Base-by-base conservation (phyloP, 2,113 vertebrate genomes). In the Cololabis saira region DNA sequence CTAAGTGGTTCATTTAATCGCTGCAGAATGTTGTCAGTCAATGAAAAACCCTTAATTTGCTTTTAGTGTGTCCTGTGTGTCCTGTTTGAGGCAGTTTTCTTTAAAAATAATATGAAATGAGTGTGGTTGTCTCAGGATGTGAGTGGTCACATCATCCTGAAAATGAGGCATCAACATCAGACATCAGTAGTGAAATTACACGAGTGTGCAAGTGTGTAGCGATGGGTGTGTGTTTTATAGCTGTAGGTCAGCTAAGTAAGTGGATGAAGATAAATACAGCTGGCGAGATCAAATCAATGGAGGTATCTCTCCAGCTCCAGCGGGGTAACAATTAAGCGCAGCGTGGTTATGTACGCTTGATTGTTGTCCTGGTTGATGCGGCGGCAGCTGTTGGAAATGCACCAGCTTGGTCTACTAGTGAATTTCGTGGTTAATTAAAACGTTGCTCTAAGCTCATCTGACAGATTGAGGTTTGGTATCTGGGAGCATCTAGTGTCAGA, bases 391-490 rank as follows among this genome's bases (percentile, higher is more conserved):
- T 33, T 45, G 44, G 48, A 52, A 44, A 47, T 5, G 45, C 27
- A 16, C 12, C 3, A 7, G 16, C 21, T 21, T 5, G 4, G 49
- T 30, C 51, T 3, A 2, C 16, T 7, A 3, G 43, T n/a, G 1
- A 33, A 78, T 66, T 68, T 44, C 50, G 56, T 40, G 69, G 67
- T 52, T 83, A 49, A 74, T 82, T 87, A 84, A 82, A 85, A 89
- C 86, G 79, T 78, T 76, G 13, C 4, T 11, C 81, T 67, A 47
- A 85, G 75, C 66, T 74, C 5, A 2, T 27, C 37, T 50, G 51
- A 69, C 44, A 3, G 47, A 58, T 55, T 19, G 70, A 47, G 68
- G 64, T 65, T 76, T 33, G 52, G 49, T 52, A 58, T 70, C 67
- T 10, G 14, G 51, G 21, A 4, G 47, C 71, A 64, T 65, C 33